Evolutionary conservation across 2,113 vertebrate genomes (phyloP), one percentile per base, ranked within the genome.

Genomic region (Platichthys flesus): DNA sequence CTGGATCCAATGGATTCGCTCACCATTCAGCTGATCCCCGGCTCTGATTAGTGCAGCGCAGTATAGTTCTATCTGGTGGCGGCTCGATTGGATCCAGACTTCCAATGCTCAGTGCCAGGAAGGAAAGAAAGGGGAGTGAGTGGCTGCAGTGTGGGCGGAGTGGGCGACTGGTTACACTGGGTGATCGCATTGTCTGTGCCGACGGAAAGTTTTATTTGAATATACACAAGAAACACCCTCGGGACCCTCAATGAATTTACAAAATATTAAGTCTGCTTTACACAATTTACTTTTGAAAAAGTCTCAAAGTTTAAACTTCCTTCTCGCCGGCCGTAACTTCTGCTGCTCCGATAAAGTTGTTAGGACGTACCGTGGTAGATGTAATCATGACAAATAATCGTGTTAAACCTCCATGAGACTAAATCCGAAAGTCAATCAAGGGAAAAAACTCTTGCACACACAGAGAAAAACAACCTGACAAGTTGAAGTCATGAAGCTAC

Each of bases 41-140:
- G 42, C 74, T 84, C 67, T 78, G 84, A 86, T 79, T 85, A 71
- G 75, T 71, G 52, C 66, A 58, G 71, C 56, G 57, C 73, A 61
- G 69, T 76, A 52, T 67, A 68, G 40, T 62, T 76, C 77, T 81
- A 68, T 84, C 63, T 80, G 61, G 62, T 71, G 68, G 64, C 4
- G 13, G 23, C 58, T 79, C 45, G 4, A 88, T 59, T 79, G 54
- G 45, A 85, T 87, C 82, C 84, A 89, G 81, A 79, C 70, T 35
- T 73, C 42, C 9, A 54, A 62, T 3, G 3, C 37, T 55, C 0
- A 5, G 20, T 24, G 89, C 79, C 60, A 77, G 78, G 40, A 66
- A 21, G 26, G 62, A 54, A 74, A 77, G 47, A 77, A 47, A 56
- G 72, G 28, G 64, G 37, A 35, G 47, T 9, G 73, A 77, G 61